phyloP scores from a whole-genome alignment of 2,888 invertebrate species.

The Chrysolina americana region DNA sequence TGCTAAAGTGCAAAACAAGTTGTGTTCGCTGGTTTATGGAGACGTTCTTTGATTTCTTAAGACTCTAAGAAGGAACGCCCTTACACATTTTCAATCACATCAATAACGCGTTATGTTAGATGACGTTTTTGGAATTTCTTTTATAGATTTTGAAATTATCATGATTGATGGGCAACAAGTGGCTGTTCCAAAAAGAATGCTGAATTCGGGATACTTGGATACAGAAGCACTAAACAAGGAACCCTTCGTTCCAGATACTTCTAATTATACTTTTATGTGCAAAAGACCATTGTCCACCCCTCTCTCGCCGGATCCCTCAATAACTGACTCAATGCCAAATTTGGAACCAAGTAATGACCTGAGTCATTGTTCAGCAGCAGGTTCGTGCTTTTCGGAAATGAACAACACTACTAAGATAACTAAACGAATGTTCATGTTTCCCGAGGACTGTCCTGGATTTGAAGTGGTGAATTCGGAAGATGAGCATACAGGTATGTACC shows the following conservation, averaged over 20 bases:
- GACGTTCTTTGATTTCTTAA: too few relatives aligned
- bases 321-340: neutral
- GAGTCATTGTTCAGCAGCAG: constrained; percentile 58
- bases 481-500: too few relatives aligned
- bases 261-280: too few relatives aligned
- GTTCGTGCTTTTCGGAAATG: constrained; percentile 57
- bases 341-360: constrained; percentile 29
- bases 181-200: constrained; percentile 63
- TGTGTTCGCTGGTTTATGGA: too few relatives aligned
- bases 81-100: neutral
- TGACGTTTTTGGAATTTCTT: neutral
- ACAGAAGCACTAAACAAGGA: constrained; percentile 55
- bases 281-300: neutral
- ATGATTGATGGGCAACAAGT: constrained; percentile 63
- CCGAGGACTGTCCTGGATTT: constrained; percentile 64
- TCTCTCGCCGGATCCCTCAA: neutral
- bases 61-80: too few relatives aligned
- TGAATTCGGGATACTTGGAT: constrained; percentile 61
- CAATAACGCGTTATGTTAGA: neutral
- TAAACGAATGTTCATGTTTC: constrained; percentile 64
- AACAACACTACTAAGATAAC: constrained; percentile 36
- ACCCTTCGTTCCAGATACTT: neutral
- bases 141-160: constrained; percentile 62
- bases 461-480: constrained; percentile 54
- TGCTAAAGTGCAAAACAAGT: too few relatives aligned